Evolutionary conservation across 2,113 vertebrate species (phyloP), one percentile per base, ranked within the genome.

Genomic region (Tetrao urogallus): DNA sequence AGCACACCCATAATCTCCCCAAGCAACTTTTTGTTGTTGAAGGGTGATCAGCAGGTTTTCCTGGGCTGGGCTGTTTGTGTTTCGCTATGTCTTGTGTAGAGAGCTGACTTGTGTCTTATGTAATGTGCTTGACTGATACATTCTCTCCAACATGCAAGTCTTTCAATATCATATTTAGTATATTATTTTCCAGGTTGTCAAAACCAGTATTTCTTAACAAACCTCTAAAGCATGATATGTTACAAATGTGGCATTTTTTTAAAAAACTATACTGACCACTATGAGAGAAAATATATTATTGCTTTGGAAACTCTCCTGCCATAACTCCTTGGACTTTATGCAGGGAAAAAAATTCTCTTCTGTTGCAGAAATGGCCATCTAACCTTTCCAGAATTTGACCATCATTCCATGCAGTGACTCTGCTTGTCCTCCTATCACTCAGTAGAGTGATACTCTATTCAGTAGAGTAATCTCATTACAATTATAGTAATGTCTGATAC

Each of bases 21-120:
- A 38, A 78, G 69, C 73, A 94, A 60, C 70, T 96, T 52, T 97
- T 95, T 90, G 57, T 52, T 52, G 82, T 79, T 32, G 17, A 85
- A 94, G 38, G n/a, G 36, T 36, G 89, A 93, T 92, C 60, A 94
- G 45, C 82, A 88, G 65, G 87, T 88, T 94, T 83, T 61, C 52
- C 36, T 57, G 57, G 89, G 60, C 32, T 88, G 64, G 82, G 82
- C 57, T 94, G 61, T 1, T 43, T 91, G 63, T 92, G 87, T 92
- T 80, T 82, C 24, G 20, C 50, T 50, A 0, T 71, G 87, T 78
- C 85, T 77, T 32, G 8, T 40, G 4, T 7, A 32, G 84, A 75
- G 54, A 61, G 12, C 50, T 82, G 24, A 48, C 3, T 80, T 92
- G 32, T 56, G 6, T 67, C 72, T 89, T 89, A 86, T 12, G 8